Evolutionary conservation across 2,888 invertebrate species (phyloP).

Genomic region (Campoplex capitator): DNA sequence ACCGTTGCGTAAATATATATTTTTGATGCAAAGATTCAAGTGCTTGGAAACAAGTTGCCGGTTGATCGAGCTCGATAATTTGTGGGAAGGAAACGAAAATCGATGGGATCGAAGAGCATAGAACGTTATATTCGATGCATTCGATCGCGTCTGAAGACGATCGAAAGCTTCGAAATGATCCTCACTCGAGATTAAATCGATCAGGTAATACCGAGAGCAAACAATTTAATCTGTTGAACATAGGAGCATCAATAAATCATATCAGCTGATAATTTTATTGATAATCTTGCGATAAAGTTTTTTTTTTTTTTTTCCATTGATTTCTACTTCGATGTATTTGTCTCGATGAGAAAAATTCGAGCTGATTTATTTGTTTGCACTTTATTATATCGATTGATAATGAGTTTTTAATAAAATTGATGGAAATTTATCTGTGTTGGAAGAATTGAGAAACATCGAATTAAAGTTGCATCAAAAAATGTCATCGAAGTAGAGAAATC

Average conservation of each 20-base stretch:
- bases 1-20: too few relatives aligned
- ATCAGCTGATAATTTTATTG: neutral
- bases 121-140: neutral
- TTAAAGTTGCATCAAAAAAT: neutral
- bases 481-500: neutral
- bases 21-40: too few relatives aligned
- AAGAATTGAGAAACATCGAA: neutral
- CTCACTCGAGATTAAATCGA: conserved; percentile 16
- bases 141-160: neutral
- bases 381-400: too few relatives aligned
- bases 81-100: neutral
- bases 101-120: neutral
- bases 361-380: too few relatives aligned
- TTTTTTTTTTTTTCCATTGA: neutral
- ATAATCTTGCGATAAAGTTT: conserved; percentile 3
- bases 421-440: neutral
- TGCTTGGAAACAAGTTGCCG: neutral
- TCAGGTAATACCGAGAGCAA: neutral
- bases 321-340: neutral
- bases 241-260: neutral
- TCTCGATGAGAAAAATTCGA: too few relatives aligned
- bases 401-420: too few relatives aligned
- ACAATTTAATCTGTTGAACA: neutral
- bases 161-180: conserved; percentile 14
- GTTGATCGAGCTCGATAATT: neutral